Percentiles rank a stretch among this genome's conserved stretches.
These are phyloP conservation scores for Andrena bicolor DNA, from an alignment of 2,888 invertebrate species.

Conservation along the genomic window DNA sequence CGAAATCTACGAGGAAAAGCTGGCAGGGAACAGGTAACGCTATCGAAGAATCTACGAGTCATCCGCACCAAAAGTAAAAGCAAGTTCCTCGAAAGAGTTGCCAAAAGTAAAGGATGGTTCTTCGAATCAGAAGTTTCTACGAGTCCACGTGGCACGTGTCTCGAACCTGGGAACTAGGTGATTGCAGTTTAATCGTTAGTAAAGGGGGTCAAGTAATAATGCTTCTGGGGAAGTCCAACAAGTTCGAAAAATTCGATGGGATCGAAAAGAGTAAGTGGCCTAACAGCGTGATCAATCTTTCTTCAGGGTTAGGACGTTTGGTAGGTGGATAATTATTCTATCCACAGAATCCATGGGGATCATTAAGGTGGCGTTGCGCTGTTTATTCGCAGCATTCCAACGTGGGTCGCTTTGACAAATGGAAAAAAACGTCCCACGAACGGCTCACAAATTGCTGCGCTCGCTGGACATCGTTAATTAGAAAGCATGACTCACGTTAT, in stretches of 20 bases:
- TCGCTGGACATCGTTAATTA: constrained; percentile 69
- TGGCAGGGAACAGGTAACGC: too few species aligned
- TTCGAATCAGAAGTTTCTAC: too few species aligned
- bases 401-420: constrained; percentile 49
- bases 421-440: constrained; percentile 61
- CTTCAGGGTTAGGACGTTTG: neutral
- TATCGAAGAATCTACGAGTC: too few species aligned
- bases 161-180: too few species aligned
- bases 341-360: constrained; percentile 22
- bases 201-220: constrained; percentile 4
- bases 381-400: constrained; percentile 28
- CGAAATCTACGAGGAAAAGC: too few species aligned
- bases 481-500: constrained; percentile 69
- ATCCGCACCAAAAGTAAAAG: too few species aligned
- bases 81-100: too few species aligned
- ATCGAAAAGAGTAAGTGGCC: neutral
- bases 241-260: neutral
- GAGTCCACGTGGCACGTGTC: too few species aligned
- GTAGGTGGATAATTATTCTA: constrained; percentile 16
- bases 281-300: constrained; percentile 35
- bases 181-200: too few species aligned
- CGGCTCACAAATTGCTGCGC: constrained; percentile 64
- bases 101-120: too few species aligned
- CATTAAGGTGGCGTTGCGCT: constrained; percentile 9
- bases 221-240: constrained; percentile 2